Evolutionary conservation across 2,888 invertebrate genomes (phyloP).

Genomic region (Euzophera pinguis): DNA sequence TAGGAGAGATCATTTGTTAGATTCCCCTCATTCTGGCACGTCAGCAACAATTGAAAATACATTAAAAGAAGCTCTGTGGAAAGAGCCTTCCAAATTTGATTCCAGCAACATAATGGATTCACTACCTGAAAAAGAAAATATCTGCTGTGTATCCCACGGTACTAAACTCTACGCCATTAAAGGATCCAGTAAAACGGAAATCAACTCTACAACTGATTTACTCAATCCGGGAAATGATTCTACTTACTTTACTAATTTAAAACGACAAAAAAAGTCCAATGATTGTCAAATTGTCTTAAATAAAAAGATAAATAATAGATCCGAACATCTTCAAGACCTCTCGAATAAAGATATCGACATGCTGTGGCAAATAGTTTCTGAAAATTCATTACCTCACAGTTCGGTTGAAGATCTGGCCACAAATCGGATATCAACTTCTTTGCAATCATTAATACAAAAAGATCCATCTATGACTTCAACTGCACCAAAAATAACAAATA

Average conservation of each 20-base stretch:
- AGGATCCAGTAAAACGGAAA: conserved; percentile 36
- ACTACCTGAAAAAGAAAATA: conserved; percentile 64
- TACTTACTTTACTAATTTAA: conserved; percentile 42
- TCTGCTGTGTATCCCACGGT: conserved; percentile 40
- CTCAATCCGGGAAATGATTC: conserved; percentile 30
- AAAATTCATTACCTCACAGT: conserved; percentile 48
- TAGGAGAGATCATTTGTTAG: conserved; percentile 73
- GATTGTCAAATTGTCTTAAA: conserved; percentile 36
- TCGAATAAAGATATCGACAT: conserved; percentile 70
- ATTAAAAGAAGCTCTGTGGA: conserved; percentile 68
- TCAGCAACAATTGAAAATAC: conserved; percentile 53
- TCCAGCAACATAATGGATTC: conserved; percentile 67
- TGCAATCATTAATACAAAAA: conserved; percentile 70
- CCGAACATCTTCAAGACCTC: conserved; percentile 50
- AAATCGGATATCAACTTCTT: conserved; percentile 59
- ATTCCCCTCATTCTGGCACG: conserved; percentile 57
- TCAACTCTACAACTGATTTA: conserved; percentile 28
- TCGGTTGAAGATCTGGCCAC: conserved; percentile 56
- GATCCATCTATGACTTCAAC: conserved; percentile 44
- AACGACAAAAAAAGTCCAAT: conserved; percentile 45
- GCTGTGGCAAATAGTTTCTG: conserved; percentile 68
- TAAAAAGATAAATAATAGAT: conserved; percentile 47
- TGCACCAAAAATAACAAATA: conserved; percentile 51
- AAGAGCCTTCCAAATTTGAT: conserved; percentile 68
- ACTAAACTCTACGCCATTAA: conserved; percentile 47